These are phyloP conservation scores for Brachyptera putata DNA, from an alignment of 2,888 invertebrate genomes.

Conservation along the genomic window DNA sequence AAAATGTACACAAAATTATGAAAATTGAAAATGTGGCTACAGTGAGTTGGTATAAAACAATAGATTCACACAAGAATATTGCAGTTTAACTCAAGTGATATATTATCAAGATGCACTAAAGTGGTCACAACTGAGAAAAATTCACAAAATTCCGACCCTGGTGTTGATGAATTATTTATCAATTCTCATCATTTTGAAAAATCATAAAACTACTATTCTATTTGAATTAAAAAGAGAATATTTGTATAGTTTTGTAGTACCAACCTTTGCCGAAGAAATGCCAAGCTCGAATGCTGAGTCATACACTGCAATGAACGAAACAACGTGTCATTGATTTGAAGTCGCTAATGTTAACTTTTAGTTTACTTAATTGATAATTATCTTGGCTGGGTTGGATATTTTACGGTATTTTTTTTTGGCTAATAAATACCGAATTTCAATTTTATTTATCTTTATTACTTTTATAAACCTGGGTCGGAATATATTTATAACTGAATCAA, in stretches of 20 bases:
- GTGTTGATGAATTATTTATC: background rate
- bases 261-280: slow-evolving; percentile 31
- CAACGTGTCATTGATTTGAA: slow-evolving; percentile 10
- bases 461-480: too few relatives aligned
- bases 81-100: too few relatives aligned
- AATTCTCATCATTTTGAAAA: too few relatives aligned
- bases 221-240: background rate
- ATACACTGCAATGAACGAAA: slow-evolving; percentile 31
- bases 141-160: slow-evolving; percentile 25
- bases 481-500: too few relatives aligned
- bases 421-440: background rate
- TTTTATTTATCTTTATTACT: too few relatives aligned
- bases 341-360: too few relatives aligned
- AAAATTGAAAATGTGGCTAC: background rate
- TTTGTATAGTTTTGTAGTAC: too few relatives aligned
- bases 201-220: background rate
- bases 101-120: too few relatives aligned
- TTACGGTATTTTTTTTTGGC: background rate
- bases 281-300: slow-evolving; percentile 32
- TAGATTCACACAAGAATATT: too few relatives aligned
- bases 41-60: background rate
- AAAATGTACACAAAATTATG: background rate
- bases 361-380: background rate
- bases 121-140: too few relatives aligned
- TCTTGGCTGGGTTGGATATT: slow-evolving; percentile 6